A percentile compares a stretch with the other conserved stretches of the same genome.
phyloP scores from a whole-genome alignment of 1,140 invertebrate species.

The Drosophila nikananu region DNA sequence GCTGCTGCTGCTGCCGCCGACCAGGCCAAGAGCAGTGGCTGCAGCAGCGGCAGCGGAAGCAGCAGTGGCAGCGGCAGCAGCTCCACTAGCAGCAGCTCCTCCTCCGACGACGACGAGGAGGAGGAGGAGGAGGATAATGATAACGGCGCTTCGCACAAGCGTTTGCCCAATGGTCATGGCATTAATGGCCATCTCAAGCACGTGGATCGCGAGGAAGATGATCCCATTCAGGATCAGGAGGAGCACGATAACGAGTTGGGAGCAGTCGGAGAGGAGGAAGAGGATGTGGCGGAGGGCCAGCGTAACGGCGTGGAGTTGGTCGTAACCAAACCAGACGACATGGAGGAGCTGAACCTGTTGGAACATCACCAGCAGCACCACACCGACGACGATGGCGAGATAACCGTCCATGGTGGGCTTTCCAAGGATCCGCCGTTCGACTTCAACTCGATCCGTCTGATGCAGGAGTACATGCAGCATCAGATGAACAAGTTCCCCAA shows the following conservation, averaged over 20 bases:
- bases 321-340: background rate
- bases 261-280: background rate
- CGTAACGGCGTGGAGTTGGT: slow-evolving; percentile 11
- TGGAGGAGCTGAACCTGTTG: slow-evolving; percentile 24
- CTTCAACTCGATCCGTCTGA: slow-evolving; percentile 77
- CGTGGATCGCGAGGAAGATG: slow-evolving; percentile 3
- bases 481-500: slow-evolving; percentile 80
- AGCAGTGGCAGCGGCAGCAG: slow-evolving; percentile 52
- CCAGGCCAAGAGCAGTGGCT: slow-evolving; percentile 35
- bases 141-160: slow-evolving; percentile 8
- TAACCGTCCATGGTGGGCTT: slow-evolving; percentile 42
- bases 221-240: slow-evolving; percentile 27
- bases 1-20: slow-evolving; percentile 1
- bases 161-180: slow-evolving; percentile 48
- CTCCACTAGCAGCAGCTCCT: slow-evolving; percentile 63
- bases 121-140: slow-evolving; percentile 46
- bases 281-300: slow-evolving; percentile 3
- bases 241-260: slow-evolving; percentile 1
- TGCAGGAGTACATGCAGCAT: slow-evolving; percentile 84
- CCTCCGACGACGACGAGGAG: slow-evolving; percentile 54
- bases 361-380: slow-evolving; percentile 11
- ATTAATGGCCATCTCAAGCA: slow-evolving; percentile 51
- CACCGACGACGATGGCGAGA: slow-evolving; percentile 43
- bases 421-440: slow-evolving; percentile 67
- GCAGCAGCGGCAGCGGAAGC: slow-evolving; percentile 35